Base-by-base conservation (phyloP, 37 sponge, comb jelly and placozoan genomes). In the Hexactinellida sp. region DNA sequence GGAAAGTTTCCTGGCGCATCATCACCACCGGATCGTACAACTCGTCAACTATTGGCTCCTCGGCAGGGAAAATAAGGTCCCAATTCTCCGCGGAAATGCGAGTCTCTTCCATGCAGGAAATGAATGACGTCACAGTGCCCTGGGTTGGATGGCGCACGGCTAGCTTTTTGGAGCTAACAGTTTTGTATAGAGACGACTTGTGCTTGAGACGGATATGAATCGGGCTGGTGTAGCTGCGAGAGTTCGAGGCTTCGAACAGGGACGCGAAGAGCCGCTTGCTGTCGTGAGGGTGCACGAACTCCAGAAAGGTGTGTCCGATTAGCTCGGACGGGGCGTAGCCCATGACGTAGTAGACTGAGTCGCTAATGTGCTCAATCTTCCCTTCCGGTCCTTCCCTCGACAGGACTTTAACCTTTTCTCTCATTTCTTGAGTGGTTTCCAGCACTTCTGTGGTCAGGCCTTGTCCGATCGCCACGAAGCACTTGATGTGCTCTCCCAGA, bases 21-120 rank as follows among this genome's bases (percentile, higher is more conserved):
- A 63, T 63, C 3, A 28, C 76, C 3, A 63, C 5, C 13, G 76
- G 76, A 28, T 63, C 76, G 30, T 63, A 32, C 3, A 63, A 10
- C 34, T 63, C 5, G 1, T 63, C 76, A 10, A n/a, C 28, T 21
- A 63, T 63, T 7, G 30, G 28, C 13, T 32, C 76, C 13, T 63
- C 76, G 13, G 34, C 28, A 63, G 76, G 76, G 30, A 63, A 63
- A 7, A 63, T 63, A 23, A 32, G 3, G 5, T 63, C 76, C 76
- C 76, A 63, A n/a, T 63, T 63, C 34, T 63, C 76, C 34, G 3
- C 76, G 19, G 34, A 1, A 7, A 63, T 63, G 76, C 3, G 5
- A 32, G 76, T 63, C 76, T 63, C 76, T 7, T 10, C 30, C 76
- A 63, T 63, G 76, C 76, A 63, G 76, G 76, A 63, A 63, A 63